These are phyloP conservation scores for Protodeltote pygarga DNA, from an alignment of 2,888 invertebrate species.

Conservation along the genomic window DNA sequence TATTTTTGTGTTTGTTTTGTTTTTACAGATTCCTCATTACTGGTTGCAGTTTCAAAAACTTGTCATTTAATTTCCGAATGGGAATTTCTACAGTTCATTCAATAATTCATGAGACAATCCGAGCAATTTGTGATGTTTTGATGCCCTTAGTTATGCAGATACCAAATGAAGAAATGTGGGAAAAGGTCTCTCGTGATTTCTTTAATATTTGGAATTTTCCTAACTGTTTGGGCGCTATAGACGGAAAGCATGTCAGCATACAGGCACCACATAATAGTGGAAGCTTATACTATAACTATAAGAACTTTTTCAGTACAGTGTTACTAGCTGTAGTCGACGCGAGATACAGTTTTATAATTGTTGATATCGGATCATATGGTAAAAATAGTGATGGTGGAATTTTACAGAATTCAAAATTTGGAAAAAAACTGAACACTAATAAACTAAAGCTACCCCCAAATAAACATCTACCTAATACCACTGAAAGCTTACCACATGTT, in stretches of 20 bases:
- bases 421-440: conserved; percentile 14
- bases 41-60: too few relatives aligned
- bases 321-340: conserved; percentile 23
- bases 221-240: conserved; percentile 16
- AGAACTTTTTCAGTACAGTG: conserved; percentile 13
- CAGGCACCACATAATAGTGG: conserved; percentile 15
- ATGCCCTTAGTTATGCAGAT: conserved; percentile 14
- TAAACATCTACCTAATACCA: conserved; percentile 9
- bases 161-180: conserved; percentile 19
- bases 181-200: conserved; percentile 16
- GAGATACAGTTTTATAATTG: conserved; percentile 24
- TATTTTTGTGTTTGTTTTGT: too few relatives aligned
- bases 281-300: conserved; percentile 15
- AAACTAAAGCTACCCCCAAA: conserved; percentile 16
- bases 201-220: conserved; percentile 23
- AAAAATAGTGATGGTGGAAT: conserved; percentile 23
- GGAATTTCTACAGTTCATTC: too few relatives aligned
- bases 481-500: conserved; percentile 16
- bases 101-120: conserved; percentile 14
- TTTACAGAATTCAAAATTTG: conserved; percentile 19
- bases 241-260: conserved; percentile 17
- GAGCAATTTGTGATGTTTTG: conserved; percentile 21
- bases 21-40: too few relatives aligned
- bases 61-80: too few relatives aligned
- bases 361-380: conserved; percentile 20